These are phyloP conservation scores for Allophyes oxyacanthae DNA, from an alignment of 2,888 invertebrate species.

Conservation along the genomic window DNA sequence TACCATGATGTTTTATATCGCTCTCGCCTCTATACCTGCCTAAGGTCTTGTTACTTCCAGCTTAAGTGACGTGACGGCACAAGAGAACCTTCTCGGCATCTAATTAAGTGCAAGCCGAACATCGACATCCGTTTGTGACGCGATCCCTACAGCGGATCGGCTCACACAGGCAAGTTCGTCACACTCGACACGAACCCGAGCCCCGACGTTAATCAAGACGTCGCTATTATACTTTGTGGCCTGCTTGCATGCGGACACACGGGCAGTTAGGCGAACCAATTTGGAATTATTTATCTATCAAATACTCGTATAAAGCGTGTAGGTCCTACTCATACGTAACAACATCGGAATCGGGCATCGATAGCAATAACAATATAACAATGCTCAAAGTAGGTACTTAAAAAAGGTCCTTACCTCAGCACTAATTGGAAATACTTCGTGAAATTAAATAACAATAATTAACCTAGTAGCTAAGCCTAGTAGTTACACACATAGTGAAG, in stretches of 20 bases:
- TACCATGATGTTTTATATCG: no score
- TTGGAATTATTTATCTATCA: constrained; percentile 4
- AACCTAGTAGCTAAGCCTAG: no score
- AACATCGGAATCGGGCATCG: no score
- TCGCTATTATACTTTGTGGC: constrained; percentile 3
- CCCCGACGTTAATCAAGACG: constrained; percentile 1
- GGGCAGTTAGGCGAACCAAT: constrained; percentile 2
- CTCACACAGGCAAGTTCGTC: not conserved
- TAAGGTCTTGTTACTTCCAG: not conserved
- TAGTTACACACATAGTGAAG: no score
- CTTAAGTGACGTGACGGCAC: not conserved
- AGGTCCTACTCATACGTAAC: no score
- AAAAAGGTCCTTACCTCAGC: no score
- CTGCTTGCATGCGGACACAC: not conserved
- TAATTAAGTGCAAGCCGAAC: not conserved
- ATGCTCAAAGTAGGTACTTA: no score
- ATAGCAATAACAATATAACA: no score
- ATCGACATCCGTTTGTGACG: not conserved
- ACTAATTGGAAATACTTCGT: no score
- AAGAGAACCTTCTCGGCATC: not conserved
- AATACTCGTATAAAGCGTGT: no score
- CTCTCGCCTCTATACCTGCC: no score
- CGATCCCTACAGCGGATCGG: not conserved
- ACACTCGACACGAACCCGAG: not conserved
- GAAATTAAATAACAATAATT: no score